Evolutionary conservation across 1,140 invertebrate species (phyloP).

Genomic region (Aporrectodea caliginosa): DNA sequence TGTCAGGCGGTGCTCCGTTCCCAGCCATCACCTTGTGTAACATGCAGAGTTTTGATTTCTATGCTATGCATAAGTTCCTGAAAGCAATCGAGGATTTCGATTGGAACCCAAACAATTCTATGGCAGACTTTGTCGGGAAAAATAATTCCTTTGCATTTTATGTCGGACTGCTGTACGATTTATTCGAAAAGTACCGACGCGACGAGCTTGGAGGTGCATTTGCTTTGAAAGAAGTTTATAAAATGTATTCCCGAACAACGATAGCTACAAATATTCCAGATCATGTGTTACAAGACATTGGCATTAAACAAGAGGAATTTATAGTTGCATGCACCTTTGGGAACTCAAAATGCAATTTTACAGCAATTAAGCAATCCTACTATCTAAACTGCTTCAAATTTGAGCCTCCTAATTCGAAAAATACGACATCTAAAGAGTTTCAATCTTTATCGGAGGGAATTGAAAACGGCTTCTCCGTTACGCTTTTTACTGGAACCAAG

Average conservation of each 20-base stretch:
- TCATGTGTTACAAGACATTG: neutral
- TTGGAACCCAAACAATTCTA: neutral
- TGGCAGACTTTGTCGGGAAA: neutral
- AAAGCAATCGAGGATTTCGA: neutral
- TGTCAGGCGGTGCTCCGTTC: neutral
- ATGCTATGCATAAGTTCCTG: neutral
- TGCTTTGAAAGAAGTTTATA: neutral
- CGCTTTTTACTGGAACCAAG: neutral
- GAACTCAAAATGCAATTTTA: neutral
- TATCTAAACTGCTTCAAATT: neutral
- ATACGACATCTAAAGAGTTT: neutral
- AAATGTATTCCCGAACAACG: neutral
- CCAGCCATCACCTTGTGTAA: neutral
- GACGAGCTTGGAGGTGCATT: neutral
- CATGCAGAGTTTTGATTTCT: neutral
- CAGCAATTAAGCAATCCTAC: neutral
- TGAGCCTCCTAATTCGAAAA: neutral
- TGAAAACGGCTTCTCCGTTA: neutral
- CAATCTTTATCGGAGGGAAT: neutral
- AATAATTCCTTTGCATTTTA: neutral
- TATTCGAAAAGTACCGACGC: neutral
- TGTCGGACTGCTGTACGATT: neutral
- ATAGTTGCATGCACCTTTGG: neutral
- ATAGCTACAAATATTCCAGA: neutral
- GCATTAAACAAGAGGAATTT: neutral